Base-by-base conservation (phyloP, 2,797 vertebrate genomes). In the Micromesistius poutassou region DNA sequence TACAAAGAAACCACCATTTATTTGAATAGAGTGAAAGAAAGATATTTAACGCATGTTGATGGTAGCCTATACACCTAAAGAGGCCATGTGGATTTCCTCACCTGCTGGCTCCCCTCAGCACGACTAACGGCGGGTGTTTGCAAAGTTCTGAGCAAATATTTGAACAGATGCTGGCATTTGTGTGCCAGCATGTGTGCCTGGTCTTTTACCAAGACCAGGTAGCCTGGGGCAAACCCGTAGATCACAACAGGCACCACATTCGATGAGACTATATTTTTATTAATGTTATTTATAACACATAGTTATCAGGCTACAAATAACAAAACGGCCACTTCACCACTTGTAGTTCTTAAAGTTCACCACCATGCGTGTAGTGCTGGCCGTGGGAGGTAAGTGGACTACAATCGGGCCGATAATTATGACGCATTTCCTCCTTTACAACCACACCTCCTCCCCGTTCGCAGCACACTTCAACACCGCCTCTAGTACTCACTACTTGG, bases 381-480 rank as follows among this genome's bases (percentile, higher is more conserved):
- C 9, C 6, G 62, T 28, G 62, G 55, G 62, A 2, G 71, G 33
- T 30, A n/a, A 40, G 68, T 71, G 84, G 82, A 94, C 93, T 93
- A 93, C 93, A 93, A 89, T 25, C 82, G 62, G 88, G 81, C 91
- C 89, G 84, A 83, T 84, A 76, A 50, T 85, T 86, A 87, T 95
- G 93, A 94, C 93, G 94, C 78, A 91, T 90, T 94, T 95, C 94
- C 94, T 91, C 73, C 76, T 86, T 74, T 80, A 77, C 85, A 83
- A 38, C 78, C 3, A 80, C 16, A 30, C 30, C 36, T 25, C 85
- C 82, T 73, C 79, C 79, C 77, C 71, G 70, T 78, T 79, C 42
- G 80, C 79, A 79, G 35, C 77, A 77, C 71, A 35, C 75, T 79
- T 74, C 38, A 73, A 72, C 42, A 75, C 74, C 30, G 73, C 73